Evolutionary conservation across 2,113 vertebrate species (phyloP), one percentile per base, ranked within the genome.

Genomic region (Sebastes schlegelii): DNA sequence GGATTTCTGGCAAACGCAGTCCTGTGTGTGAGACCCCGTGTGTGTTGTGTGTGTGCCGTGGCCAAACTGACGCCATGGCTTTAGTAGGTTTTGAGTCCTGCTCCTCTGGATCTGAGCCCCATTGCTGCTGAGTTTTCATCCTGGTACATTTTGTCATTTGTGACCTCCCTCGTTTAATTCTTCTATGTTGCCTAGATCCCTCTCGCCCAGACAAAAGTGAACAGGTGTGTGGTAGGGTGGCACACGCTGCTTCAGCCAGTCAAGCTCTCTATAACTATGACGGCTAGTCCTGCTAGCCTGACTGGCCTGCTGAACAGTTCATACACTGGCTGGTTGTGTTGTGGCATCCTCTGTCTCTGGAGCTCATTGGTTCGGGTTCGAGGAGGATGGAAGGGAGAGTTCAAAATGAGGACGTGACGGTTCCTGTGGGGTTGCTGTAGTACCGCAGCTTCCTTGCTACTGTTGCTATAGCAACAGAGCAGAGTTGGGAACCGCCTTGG

Each of bases 241-340:
- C 83, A 21, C 74, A 66, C 71, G 19, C 83, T 21, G 78, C 86
- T 82, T 92, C 94, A 95, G 92, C 95, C 95, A 96, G 95, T 96
- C 96, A 96, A 96, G 95, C 94, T 92, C 95, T 92, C 94, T 94
- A 94, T 91, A 92, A 94, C 92, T 96, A 93, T 52, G 65, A 91
- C 88, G 95, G 93, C 95, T 94, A 95, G 93, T 91, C 92, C 93
- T 91, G 94, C 96, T 94, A 96, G 96, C 96, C 95, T 95, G 92
- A 96, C 95, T 92, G 95, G 94, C 96, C 86, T 61, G 77, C 79
- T 82, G 83, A 81, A 77, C 82, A 78, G 84, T 88, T 86, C 69
- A 8, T 77, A 80, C 81, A 49, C 91, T 86, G 91, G 87, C 88
- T 92, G 87, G 77, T 77, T 84, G 82, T 65, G 77, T 76, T 84